Conservation (phyloP, 1,140 invertebrate species). For the Lordiphosa stackelbergi region DNA sequence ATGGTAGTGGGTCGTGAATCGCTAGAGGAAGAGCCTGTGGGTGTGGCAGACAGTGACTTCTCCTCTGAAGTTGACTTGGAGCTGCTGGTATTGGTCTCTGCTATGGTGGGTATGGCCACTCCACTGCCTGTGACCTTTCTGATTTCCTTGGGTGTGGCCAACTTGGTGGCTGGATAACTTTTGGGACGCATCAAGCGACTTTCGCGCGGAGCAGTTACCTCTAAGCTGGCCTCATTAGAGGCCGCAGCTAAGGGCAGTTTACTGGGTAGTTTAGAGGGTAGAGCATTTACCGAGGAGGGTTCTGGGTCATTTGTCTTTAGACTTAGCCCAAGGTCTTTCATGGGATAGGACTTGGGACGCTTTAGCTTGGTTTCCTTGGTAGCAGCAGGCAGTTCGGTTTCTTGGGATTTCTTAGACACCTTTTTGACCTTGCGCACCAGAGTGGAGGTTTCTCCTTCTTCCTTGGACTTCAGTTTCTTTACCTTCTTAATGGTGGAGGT, state of each 20-base stretch:
- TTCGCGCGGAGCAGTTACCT: slow-evolving; percentile 29
- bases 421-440: slow-evolving; percentile 67
- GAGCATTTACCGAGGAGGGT: slow-evolving; percentile 2
- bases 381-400: slow-evolving; percentile 2
- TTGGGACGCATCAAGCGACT: slow-evolving; percentile 76
- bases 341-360: slow-evolving; percentile 80
- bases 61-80: slow-evolving; percentile 55
- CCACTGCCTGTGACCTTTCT: slow-evolving; percentile 60
- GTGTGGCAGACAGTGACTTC: slow-evolving; percentile 38
- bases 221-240: slow-evolving; percentile 1
- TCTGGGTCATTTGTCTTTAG: slow-evolving; percentile 31
- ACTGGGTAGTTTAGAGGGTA: slow-evolving; percentile 41
- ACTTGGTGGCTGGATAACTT: slow-evolving; percentile 79
- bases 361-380: slow-evolving; percentile 80
- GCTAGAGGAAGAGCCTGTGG: slow-evolving; percentile 31
- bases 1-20: slow-evolving; percentile 45
- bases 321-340: slow-evolving; percentile 53
- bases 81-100: slow-evolving; percentile 28
- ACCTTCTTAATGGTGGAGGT: slow-evolving; percentile 71
- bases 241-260: slow-evolving; percentile 16
- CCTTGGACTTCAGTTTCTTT: slow-evolving; percentile 66
- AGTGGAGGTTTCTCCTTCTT: slow-evolving; percentile 28
- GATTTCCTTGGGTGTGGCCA: slow-evolving; percentile 70
- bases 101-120: slow-evolving; percentile 49
- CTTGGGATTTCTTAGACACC: slow-evolving; percentile 55